Base-by-base conservation (phyloP, 1,140 invertebrate species). In the Delia radicum region DNA sequence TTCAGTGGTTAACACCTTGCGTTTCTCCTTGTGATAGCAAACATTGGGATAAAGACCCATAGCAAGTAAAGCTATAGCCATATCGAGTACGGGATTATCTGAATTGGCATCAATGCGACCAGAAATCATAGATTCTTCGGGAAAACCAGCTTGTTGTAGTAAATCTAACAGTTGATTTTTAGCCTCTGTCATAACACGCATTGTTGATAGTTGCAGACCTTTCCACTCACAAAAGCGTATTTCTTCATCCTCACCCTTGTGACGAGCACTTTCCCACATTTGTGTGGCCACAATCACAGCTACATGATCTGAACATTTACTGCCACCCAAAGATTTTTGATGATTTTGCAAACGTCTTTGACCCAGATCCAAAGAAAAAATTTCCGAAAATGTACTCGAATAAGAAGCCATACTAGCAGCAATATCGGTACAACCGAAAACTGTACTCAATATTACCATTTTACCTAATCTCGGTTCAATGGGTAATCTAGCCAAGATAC, bases 31-130 rank as follows among this genome's bases (percentile, higher is more conserved):
- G 83, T 99, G 96, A 80, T 91, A 93, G 83, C 97, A 98, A 4
- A 99, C 95, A 87, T 99, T 99, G 0, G 98, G 98, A 88, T 99
- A 99, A 1, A 97, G 89, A 3, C 97, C 97, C 89, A 96, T 92
- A 76, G 92, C 93, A 76, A 99, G 89, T 18, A 98, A 87, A 0
- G 94, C 95, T 61, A 95, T 92, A 0, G 98, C 91, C 42, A 94
- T 88, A 83, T 99, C 97, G 21, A 99, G 87, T 65, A 91, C 92
- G 0, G 92, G 89, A 86, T 98, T 95, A 0, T 92, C 89, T 0
- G 92, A 92, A 74, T 89, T 89, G 24, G 93, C 92, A 82, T 95
- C 92, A 87, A 96, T 94, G 15, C 90, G 87, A 74, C 93, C 88
- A 0, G 93, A 90, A 3, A 90, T 81, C 81, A 98, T 90, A 74